phyloP scores from a whole-genome alignment of 2,797 vertebrate species.

The Scomberomorus guttatus region DNA sequence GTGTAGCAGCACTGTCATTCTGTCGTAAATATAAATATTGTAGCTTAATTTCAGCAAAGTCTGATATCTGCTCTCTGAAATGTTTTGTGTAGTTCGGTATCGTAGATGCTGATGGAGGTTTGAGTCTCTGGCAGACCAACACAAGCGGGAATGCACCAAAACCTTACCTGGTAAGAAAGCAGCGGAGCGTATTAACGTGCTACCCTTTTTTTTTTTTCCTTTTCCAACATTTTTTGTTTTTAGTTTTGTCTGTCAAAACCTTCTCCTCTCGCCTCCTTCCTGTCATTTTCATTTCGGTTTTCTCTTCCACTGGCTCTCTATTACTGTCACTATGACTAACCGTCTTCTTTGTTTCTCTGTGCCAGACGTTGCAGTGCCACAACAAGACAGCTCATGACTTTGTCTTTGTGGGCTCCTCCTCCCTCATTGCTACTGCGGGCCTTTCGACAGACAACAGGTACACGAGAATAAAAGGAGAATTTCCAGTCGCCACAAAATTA shows the following conservation, averaged over 20 bases:
- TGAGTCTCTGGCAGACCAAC: slow-evolving; percentile 98
- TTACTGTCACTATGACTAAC: slow-evolving; percentile 52
- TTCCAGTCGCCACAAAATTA: not conserved
- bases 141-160: slow-evolving; percentile 93
- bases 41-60: not conserved
- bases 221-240: not conserved
- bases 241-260: slow-evolving; percentile 1
- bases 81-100: slow-evolving; percentile 91
- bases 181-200: not conserved
- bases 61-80: slow-evolving; percentile 29
- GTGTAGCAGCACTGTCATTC: not conserved
- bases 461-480: not conserved
- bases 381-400: slow-evolving; percentile 98
- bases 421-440: slow-evolving; percentile 96
- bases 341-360: slow-evolving; percentile 51
- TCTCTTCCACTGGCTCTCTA: slow-evolving; percentile 24
- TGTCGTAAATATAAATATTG: slow-evolving; percentile 12
- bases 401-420: slow-evolving; percentile 96
- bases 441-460: slow-evolving; percentile 97
- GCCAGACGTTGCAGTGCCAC: slow-evolving; percentile 96
- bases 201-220: not conserved
- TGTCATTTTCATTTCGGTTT: slow-evolving; percentile 31
- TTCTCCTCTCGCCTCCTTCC: slow-evolving; percentile 18
- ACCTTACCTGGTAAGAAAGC: slow-evolving; percentile 92
- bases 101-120: slow-evolving; percentile 95